These are phyloP conservation scores for Furnarius figulus DNA, from an alignment of 2,113 vertebrate genomes.

Conservation along the genomic window DNA sequence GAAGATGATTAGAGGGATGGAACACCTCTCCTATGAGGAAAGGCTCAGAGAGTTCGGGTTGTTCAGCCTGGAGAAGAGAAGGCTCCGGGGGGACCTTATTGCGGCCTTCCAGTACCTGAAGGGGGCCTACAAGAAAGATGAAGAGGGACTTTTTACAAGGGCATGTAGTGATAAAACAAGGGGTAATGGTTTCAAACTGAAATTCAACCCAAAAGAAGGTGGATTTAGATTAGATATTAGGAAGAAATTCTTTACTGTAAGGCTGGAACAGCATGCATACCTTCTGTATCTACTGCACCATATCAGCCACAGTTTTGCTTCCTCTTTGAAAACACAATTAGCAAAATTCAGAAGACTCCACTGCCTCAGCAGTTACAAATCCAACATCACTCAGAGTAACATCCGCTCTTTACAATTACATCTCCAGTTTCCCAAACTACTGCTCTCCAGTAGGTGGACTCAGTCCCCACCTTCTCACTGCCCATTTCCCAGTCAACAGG, in stretches of 20 bases:
- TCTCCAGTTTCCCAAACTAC: not conserved
- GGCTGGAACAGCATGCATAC: not conserved
- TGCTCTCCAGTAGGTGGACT: constrained; percentile 13
- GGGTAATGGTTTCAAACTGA: accelerated
- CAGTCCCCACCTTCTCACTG: not conserved
- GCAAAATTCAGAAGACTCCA: not conserved
- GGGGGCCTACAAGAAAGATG: not conserved
- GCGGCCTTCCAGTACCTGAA: constrained; percentile 8
- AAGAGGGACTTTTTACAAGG: not conserved
- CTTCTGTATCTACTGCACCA: not conserved
- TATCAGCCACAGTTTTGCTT: not conserved
- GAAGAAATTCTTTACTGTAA: not conserved
- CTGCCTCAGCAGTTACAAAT: not conserved
- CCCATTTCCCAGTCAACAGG: not conserved
- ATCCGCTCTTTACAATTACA: too few species aligned
- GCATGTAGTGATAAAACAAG: not conserved
- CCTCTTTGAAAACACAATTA: not conserved
- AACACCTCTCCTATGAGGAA: constrained; percentile 8
- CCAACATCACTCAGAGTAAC: not conserved
- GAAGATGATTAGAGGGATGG: not conserved
- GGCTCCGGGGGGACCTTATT: not conserved
- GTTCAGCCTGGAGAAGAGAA: not conserved
- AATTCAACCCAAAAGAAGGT: not conserved
- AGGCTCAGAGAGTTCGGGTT: not conserved
- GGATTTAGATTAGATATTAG: not conserved